phyloP scores from a whole-genome alignment of 2,888 invertebrate species.

The Cyrtodaria siliqua region DNA sequence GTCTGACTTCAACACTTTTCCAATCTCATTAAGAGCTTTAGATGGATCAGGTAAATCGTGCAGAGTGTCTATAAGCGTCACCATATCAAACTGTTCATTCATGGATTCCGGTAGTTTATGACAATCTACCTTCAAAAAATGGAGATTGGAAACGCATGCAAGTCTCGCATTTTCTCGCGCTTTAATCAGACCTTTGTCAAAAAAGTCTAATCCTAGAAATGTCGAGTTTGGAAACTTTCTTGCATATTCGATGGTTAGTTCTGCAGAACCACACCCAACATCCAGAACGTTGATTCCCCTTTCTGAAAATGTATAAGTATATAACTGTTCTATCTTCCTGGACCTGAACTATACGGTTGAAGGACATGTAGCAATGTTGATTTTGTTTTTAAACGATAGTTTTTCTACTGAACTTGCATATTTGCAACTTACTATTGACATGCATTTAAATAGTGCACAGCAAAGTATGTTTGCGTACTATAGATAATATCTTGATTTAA shows the following conservation, averaged over 20 bases:
- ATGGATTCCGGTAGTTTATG: conserved; percentile 8
- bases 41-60: conserved; percentile 26
- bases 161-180: neutral
- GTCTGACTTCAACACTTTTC: conserved; percentile 14
- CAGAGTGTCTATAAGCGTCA: conserved; percentile 15
- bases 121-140: neutral
- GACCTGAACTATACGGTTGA: no score
- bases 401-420: no score
- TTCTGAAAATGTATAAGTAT: conserved; percentile 7
- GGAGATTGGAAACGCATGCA: neutral
- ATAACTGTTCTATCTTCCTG: no score
- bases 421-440: no score
- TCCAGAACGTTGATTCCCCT: conserved; percentile 8
- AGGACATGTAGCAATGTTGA: no score
- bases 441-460: no score
- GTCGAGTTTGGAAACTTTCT: conserved; percentile 13
- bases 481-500: no score
- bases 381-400: no score
- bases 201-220: conserved; percentile 9
- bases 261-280: conserved; percentile 13
- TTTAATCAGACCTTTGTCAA: neutral
- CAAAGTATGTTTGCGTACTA: no score
- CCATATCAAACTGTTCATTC: conserved; percentile 16
- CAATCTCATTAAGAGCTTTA: conserved; percentile 6
- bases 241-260: neutral